Conservation (phyloP, 2,888 invertebrate species). For the Polylopha cassiicola region DNA sequence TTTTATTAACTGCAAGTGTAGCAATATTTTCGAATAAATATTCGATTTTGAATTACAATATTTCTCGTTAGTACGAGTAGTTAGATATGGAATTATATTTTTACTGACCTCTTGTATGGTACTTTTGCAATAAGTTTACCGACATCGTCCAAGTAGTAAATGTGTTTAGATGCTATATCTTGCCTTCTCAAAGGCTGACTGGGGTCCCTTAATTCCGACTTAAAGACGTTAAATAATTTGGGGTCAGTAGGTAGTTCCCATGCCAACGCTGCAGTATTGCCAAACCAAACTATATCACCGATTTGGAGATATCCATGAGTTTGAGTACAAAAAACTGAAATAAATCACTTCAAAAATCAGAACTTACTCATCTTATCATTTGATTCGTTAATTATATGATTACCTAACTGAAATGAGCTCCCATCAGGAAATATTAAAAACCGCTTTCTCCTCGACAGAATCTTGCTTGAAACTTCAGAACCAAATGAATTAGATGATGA, state of each 20-base stretch:
- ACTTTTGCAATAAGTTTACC: constrained; percentile 53
- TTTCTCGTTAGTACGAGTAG: too few species aligned
- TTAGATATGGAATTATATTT: background rate
- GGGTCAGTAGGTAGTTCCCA: constrained; percentile 85
- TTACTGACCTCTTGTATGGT: constrained; percentile 51
- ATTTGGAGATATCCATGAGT: constrained; percentile 77
- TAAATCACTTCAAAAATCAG: background rate
- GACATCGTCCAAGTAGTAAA: constrained; percentile 53
- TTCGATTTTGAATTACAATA: too few species aligned
- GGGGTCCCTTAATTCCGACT: constrained; percentile 36
- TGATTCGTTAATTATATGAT: too few species aligned
- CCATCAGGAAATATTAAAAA: constrained; percentile 78
- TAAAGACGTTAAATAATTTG: constrained; percentile 41
- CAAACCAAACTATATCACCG: constrained; percentile 80
- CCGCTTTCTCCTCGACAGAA: constrained; percentile 72
- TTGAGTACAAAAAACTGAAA: constrained; percentile 80
- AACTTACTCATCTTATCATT: background rate
- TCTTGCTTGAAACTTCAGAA: constrained; percentile 24
- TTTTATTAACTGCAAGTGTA: too few species aligned
- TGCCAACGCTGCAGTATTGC: constrained; percentile 85
- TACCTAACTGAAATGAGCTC: constrained; percentile 78
- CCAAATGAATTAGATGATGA: constrained; percentile 2
- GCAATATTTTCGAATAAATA: too few species aligned
- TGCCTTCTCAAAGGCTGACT: constrained; percentile 40
- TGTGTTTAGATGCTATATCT: constrained; percentile 39